A percentile compares a stretch with the other conserved stretches of the same genome.
phyloP scores from a whole-genome alignment of 2,888 invertebrate species.

The Tupiocoris notatus region DNA sequence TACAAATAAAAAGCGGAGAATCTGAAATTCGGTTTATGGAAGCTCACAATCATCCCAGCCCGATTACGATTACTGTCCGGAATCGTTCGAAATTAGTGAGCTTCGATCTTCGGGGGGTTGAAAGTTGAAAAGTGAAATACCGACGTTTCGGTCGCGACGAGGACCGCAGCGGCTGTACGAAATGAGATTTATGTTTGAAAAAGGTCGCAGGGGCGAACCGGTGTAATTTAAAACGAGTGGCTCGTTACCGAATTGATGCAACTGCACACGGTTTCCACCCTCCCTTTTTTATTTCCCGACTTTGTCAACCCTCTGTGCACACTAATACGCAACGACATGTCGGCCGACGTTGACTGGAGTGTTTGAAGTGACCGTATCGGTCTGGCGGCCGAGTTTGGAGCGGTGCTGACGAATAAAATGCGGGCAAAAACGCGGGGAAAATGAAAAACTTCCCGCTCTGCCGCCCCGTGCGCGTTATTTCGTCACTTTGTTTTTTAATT shows the following conservation, averaged over 20 bases:
- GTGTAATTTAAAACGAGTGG: slow-evolving; percentile 21
- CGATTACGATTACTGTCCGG: too few species aligned
- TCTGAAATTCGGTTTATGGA: too few species aligned
- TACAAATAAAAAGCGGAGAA: too few species aligned
- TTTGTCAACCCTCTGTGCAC: neutral
- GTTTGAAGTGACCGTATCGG: neutral
- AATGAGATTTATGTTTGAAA: neutral
- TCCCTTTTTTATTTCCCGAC: neutral
- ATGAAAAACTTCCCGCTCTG: neutral
- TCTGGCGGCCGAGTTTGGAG: neutral
- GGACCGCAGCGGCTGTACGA: neutral
- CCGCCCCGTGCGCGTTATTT: neutral
- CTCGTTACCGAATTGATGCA: slow-evolving; percentile 26
- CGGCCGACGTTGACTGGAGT: neutral
- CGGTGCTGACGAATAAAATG: neutral
- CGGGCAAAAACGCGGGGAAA: neutral
- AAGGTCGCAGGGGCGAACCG: neutral
- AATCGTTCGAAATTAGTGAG: too few species aligned
- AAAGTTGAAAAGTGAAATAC: neutral
- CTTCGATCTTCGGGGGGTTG: neutral
- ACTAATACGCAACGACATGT: neutral
- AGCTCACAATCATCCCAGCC: too few species aligned
- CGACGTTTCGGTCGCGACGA: neutral
- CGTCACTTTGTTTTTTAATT: neutral
- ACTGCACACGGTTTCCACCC: slow-evolving; percentile 3